phyloP scores from a whole-genome alignment of 2,888 invertebrate species.

The Hirtodrosophila alboralis region DNA sequence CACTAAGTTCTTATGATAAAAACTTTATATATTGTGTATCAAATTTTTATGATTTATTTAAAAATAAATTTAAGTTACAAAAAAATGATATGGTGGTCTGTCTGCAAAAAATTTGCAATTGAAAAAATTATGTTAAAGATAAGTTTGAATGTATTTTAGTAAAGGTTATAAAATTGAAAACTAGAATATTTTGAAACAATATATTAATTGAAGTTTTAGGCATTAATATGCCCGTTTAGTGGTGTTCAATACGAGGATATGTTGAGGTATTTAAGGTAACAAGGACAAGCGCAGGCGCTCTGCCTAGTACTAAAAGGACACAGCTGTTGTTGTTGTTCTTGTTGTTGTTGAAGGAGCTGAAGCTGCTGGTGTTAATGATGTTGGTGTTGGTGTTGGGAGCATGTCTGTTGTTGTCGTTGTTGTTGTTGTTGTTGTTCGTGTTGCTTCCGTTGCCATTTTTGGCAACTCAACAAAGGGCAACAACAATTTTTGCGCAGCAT shows the following conservation, averaged over 20 bases:
- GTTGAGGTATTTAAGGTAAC: slow-evolving; percentile 33
- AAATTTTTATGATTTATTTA: no score
- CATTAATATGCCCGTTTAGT: slow-evolving; percentile 3
- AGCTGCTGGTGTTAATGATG: slow-evolving; percentile 1
- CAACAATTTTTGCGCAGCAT: slow-evolving; percentile 54
- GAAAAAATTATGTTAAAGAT: no score
- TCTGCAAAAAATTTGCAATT: no score
- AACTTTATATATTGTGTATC: no score
- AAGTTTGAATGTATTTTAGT: no score
- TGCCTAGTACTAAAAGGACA: slow-evolving; percentile 36
- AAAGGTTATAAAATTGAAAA: no score
- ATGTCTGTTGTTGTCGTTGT: slow-evolving; percentile 7
- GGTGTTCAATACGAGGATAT: background rate
- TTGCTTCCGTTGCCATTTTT: slow-evolving; percentile 47
- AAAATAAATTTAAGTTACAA: no score
- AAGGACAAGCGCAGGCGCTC: slow-evolving; percentile 51
- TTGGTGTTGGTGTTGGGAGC: slow-evolving; percentile 1
- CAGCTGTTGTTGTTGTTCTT: slow-evolving; percentile 31
- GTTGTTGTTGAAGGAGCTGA: slow-evolving; percentile 5
- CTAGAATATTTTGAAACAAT: no score
- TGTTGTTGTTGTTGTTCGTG: slow-evolving; percentile 15
- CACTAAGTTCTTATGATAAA: no score
- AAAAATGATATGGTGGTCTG: no score
- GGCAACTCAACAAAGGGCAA: slow-evolving; percentile 30
- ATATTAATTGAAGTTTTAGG: no score